Conservation (phyloP, 2,113 vertebrate genomes). For the Cheilinus undulatus region DNA sequence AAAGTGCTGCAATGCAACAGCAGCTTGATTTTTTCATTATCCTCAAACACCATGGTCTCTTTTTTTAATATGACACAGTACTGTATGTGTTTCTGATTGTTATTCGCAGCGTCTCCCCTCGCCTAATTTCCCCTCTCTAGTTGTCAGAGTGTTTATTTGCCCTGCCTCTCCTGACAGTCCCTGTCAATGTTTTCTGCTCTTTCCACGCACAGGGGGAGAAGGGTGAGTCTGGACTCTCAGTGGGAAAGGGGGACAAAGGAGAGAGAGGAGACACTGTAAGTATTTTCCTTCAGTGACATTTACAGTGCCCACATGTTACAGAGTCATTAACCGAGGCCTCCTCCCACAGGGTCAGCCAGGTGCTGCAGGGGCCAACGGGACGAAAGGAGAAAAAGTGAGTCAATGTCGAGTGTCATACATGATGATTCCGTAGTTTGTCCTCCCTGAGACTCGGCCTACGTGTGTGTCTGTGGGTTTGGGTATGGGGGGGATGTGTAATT, state of each 20-base stretch:
- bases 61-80: conserved; percentile 4
- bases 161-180: conserved; percentile 63
- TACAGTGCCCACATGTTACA: conserved; percentile 50
- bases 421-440: conserved; percentile 53
- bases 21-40: conserved; percentile 41
- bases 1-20: conserved; percentile 75
- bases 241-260: conserved; percentile 79
- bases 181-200: conserved; percentile 62
- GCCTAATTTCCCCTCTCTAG: conserved; percentile 24
- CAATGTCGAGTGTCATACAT: conserved; percentile 65
- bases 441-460: conserved; percentile 13
- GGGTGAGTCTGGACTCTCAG: conserved; percentile 81
- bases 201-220: conserved; percentile 82
- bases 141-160: conserved; percentile 33
- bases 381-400: conserved; percentile 89
- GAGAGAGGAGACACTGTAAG: conserved; percentile 86
- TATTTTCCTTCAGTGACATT: conserved; percentile 72
- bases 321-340: conserved; percentile 70
- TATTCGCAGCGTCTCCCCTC: conserved; percentile 34
- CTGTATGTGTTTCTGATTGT: conserved; percentile 26
- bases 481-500: no score
- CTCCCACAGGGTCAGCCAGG: conserved; percentile 83
- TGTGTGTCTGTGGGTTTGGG: background rate
- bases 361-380: conserved; percentile 70
- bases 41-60: conserved; percentile 2